Conservation (phyloP, 1,140 invertebrate species). For the Conopomorpha cramerella region DNA sequence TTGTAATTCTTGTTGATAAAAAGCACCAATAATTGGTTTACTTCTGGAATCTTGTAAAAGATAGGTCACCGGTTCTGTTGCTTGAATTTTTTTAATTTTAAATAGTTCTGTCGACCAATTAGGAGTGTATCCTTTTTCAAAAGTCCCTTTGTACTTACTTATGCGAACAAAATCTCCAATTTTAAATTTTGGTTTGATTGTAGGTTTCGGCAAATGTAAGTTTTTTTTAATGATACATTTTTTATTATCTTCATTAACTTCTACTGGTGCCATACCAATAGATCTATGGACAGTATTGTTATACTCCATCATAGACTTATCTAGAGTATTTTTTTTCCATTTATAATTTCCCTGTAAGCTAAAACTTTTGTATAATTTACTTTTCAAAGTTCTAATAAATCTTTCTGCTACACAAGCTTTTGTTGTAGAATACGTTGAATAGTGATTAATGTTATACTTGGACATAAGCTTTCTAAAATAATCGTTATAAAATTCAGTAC, state of each 20-base stretch:
- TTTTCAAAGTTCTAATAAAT: constrained; percentile 52
- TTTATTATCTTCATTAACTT: constrained; percentile 11
- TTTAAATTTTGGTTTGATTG: constrained; percentile 9
- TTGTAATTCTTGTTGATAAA: constrained; percentile 30
- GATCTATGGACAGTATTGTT: constrained; percentile 46
- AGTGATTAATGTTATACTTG: constrained; percentile 36
- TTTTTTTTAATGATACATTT: constrained; percentile 2
- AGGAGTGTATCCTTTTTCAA: constrained; percentile 38
- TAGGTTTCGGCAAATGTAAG: constrained; percentile 10
- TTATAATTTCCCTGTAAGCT: constrained; percentile 32
- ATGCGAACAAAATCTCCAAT: constrained; percentile 30
- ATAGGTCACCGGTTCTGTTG: constrained; percentile 27
- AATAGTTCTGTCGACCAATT: constrained; percentile 46
- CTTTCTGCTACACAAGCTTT: constrained; percentile 54
- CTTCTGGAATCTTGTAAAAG: constrained; percentile 19
- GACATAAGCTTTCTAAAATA: constrained; percentile 22
- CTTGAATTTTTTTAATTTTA: constrained; percentile 19
- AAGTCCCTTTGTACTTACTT: constrained; percentile 32
- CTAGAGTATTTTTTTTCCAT: constrained; percentile 30
- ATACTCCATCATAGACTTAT: constrained; percentile 30
- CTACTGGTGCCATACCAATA: constrained; percentile 17
- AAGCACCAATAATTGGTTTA: constrained; percentile 21
- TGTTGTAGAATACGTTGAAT: constrained; percentile 35
- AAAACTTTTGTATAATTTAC: constrained; percentile 46
- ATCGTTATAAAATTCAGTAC: constrained; percentile 45